Evolutionary conservation across 1,140 invertebrate species (phyloP).

Genomic region (Papilio glaucus): DNA sequence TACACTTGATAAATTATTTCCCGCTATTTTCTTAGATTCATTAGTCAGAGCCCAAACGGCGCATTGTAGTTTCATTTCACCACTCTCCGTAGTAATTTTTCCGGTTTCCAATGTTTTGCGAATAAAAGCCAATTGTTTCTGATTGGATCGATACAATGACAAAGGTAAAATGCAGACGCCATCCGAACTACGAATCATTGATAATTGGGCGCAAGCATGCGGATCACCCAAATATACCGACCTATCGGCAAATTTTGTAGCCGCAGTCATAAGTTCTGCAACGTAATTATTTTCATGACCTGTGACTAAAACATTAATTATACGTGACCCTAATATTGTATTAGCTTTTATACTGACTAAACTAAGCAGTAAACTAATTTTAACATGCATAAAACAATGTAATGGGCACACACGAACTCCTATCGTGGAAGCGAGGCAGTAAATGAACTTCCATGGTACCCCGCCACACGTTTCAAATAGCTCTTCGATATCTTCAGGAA

Average conservation of each 20-base stretch:
- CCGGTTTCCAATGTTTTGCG: constrained; percentile 65
- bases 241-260: constrained; percentile 57
- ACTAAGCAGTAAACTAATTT: constrained; percentile 73
- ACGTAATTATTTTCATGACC: constrained; percentile 64
- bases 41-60: constrained; percentile 72
- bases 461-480: constrained; percentile 59
- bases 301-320: constrained; percentile 65
- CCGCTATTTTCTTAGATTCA: constrained; percentile 66
- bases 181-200: constrained; percentile 58
- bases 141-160: constrained; percentile 66
- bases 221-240: constrained; percentile 54
- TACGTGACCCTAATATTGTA: constrained; percentile 50
- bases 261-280: constrained; percentile 60
- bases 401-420: constrained; percentile 63
- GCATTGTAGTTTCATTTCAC: constrained; percentile 53
- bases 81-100: constrained; percentile 49
- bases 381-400: constrained; percentile 71
- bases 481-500: constrained; percentile 59
- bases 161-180: constrained; percentile 65
- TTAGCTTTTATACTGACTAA: constrained; percentile 67
- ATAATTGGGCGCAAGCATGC: constrained; percentile 48
- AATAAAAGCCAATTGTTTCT: constrained; percentile 64
- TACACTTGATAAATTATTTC: constrained; percentile 66
- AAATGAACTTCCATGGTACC: constrained; percentile 72
- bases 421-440: constrained; percentile 69